Evolutionary conservation across 2,797 vertebrate species (phyloP).

Genomic region (Lemur catta): DNA sequence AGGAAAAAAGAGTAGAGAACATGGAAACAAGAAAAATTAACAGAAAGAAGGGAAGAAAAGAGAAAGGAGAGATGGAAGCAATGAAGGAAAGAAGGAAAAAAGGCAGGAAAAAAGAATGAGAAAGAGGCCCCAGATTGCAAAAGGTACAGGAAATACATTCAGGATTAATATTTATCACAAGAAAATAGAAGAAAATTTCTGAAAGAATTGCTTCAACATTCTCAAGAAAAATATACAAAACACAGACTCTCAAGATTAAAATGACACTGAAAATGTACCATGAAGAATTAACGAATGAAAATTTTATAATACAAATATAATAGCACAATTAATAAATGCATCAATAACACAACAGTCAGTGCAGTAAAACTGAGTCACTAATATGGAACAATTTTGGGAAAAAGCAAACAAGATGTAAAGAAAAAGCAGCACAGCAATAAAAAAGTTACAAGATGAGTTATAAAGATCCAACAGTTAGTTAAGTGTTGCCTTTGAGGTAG

Average conservation of each 20-base stretch:
- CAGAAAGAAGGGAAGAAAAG: neutral
- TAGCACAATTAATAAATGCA: neutral
- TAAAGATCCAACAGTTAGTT: neutral
- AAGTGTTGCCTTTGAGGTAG: neutral
- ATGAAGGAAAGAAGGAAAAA: neutral
- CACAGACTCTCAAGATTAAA: neutral
- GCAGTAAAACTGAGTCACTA: neutral
- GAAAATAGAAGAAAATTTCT: neutral
- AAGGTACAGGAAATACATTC: neutral
- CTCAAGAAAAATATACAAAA: neutral
- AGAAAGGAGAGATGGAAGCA: neutral
- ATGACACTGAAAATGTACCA: neutral
- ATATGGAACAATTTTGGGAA: neutral
- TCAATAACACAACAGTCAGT: neutral
- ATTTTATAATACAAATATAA: neutral
- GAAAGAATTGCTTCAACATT: neutral
- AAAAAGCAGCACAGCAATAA: neutral
- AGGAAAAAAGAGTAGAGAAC: neutral
- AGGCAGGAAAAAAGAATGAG: neutral
- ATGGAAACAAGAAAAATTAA: neutral
- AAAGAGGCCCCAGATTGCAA: neutral
- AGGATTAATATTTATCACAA: neutral
- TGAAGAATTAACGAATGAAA: neutral
- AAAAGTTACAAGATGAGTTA: neutral
- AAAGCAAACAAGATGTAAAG: neutral